Evolutionary conservation across 1,140 invertebrate genomes (phyloP).

Genomic region (Megalopta genalis): DNA sequence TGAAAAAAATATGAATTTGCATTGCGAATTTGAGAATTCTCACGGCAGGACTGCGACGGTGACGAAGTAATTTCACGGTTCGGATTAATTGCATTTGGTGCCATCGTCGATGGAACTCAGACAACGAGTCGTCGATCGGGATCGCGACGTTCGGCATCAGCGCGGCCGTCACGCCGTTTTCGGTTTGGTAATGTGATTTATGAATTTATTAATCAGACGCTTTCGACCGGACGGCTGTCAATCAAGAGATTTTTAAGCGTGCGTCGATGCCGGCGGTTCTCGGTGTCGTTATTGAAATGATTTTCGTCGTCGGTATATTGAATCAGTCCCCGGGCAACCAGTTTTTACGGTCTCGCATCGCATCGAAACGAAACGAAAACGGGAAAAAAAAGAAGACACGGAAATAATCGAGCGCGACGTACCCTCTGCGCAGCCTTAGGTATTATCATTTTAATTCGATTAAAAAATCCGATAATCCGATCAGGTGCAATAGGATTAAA

Average conservation of each 20-base stretch:
- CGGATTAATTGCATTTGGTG: constrained; percentile 46
- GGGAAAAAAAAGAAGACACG: background rate
- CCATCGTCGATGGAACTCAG: constrained; percentile 20
- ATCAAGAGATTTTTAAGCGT: constrained; percentile 37
- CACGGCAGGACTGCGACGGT: background rate
- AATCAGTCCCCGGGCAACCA: background rate
- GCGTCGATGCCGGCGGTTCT: constrained; percentile 15
- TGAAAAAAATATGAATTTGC: background rate
- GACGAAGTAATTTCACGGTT: constrained; percentile 6
- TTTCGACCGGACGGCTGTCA: constrained; percentile 31
- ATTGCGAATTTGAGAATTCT: background rate
- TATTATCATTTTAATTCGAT: constrained; percentile 55
- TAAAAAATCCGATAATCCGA: constrained; percentile 55
- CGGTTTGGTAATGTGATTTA: constrained; percentile 52
- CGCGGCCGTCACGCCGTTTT: constrained; percentile 44
- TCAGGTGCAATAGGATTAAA: constrained; percentile 49
- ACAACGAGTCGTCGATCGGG: constrained; percentile 26
- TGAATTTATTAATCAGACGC: constrained; percentile 60
- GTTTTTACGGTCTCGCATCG: constrained; percentile 10
- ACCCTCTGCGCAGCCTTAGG: constrained; percentile 17
- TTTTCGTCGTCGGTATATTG: background rate
- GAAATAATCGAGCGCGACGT: constrained; percentile 18
- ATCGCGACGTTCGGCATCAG: constrained; percentile 33
- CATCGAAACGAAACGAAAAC: background rate
- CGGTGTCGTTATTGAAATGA: background rate